Conservation (phyloP, 92 coral and sea anemone genomes). For the Palythoa heliodiscus region DNA sequence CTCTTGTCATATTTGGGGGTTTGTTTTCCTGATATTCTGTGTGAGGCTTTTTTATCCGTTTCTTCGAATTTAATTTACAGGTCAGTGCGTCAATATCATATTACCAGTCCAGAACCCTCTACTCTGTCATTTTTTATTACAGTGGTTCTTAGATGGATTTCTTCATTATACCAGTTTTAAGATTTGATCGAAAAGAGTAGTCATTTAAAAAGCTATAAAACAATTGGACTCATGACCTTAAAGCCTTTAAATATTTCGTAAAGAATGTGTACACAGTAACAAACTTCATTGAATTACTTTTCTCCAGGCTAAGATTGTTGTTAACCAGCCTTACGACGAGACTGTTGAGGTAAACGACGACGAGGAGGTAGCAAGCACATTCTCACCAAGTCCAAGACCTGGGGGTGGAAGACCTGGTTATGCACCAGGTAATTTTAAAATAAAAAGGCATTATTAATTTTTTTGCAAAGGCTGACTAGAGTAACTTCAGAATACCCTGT, state of each 20-base stretch:
- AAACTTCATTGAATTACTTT: background rate
- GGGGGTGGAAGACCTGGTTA: slow-evolving; percentile 69
- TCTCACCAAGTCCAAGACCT: slow-evolving; percentile 98
- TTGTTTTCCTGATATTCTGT: background rate
- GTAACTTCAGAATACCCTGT: too few species aligned
- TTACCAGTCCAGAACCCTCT: too few species aligned
- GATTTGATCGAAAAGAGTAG: background rate
- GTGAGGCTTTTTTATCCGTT: background rate
- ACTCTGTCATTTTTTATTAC: background rate
- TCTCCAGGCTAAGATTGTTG: slow-evolving; percentile 81
- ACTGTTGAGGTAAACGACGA: slow-evolving; percentile 97
- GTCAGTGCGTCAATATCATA: background rate
- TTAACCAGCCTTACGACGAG: slow-evolving; percentile 98
- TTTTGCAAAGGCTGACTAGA: background rate
- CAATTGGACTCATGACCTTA: background rate
- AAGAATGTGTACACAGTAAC: background rate
- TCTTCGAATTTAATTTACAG: background rate
- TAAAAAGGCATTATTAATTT: background rate
- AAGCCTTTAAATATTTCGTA: background rate
- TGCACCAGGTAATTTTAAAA: slow-evolving; percentile 60
- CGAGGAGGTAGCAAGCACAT: slow-evolving; percentile 98
- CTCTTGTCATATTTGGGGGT: background rate
- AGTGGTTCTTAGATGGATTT: background rate
- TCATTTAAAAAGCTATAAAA: background rate
- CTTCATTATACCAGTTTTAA: background rate